Conservation (phyloP, 2,113 vertebrate genomes). For the Halcyon senegalensis region DNA sequence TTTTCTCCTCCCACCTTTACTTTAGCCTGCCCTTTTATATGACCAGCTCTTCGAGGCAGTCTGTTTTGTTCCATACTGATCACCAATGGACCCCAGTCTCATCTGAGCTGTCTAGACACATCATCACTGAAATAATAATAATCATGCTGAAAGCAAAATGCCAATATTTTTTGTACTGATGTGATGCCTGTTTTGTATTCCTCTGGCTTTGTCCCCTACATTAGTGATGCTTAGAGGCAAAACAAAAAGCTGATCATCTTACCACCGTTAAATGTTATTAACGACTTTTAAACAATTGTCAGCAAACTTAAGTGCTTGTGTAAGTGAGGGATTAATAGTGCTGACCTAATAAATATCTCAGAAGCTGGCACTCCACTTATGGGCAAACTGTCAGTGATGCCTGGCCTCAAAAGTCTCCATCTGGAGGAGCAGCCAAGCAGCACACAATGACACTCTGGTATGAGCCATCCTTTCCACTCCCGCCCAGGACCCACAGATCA, state of each 20-base stretch:
- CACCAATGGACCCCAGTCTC: neutral
- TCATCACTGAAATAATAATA: neutral
- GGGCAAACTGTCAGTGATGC: neutral
- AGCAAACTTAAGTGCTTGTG: neutral
- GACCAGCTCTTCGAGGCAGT: neutral
- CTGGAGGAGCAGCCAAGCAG: conserved; percentile 26
- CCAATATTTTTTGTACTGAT: conserved; percentile 7
- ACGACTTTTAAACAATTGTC: conserved; percentile 13
- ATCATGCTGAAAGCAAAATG: neutral
- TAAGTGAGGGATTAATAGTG: conserved; percentile 6
- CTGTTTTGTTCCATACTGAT: neutral
- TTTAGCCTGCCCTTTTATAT: neutral
- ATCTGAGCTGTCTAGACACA: neutral
- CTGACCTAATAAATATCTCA: neutral
- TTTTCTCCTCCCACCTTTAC: neutral
- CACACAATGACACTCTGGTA: neutral
- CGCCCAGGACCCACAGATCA: neutral
- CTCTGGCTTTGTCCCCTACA: conserved; percentile 24
- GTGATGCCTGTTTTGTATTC: conserved; percentile 49
- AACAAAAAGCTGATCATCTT: conserved; percentile 51
- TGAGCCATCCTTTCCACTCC: neutral
- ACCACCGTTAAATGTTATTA: conserved; percentile 17
- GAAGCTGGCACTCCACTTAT: neutral
- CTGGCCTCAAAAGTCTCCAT: conserved; percentile 8
- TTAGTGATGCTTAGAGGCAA: conserved; percentile 50